Conservation (phyloP, 2,113 vertebrate genomes). For the Actenoides lindsayi region DNA sequence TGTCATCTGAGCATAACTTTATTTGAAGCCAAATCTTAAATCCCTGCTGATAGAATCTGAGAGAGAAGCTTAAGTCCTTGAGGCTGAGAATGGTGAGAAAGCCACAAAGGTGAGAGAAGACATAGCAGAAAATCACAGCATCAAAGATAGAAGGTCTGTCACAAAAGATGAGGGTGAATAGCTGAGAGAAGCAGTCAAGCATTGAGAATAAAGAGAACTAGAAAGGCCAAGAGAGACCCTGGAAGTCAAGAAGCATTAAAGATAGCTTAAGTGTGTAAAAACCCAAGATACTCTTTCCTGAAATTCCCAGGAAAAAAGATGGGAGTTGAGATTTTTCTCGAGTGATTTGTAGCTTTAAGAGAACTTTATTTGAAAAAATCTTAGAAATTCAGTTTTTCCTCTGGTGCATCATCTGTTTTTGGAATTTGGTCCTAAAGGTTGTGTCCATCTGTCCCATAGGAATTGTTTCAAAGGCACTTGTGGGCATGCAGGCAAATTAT, state of each 20-base stretch:
- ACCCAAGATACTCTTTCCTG: background rate
- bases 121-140: slow-evolving; percentile 6
- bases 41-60: slow-evolving; percentile 13
- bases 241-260: background rate
- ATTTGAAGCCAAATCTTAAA: slow-evolving; percentile 28
- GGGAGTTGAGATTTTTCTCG: background rate
- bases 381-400: background rate
- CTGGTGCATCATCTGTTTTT: background rate
- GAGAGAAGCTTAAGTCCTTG: background rate
- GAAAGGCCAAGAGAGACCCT: background rate
- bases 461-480: background rate
- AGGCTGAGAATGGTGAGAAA: background rate
- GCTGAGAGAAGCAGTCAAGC: background rate
- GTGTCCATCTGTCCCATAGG: background rate
- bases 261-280: background rate
- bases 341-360: background rate
- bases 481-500: background rate
- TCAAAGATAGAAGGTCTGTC: background rate
- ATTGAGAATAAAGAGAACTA: background rate
- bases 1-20: slow-evolving; percentile 31
- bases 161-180: background rate
- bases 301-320: background rate
- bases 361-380: background rate
- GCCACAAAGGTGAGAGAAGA: slow-evolving; percentile 19
- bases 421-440: background rate